phyloP scores from a whole-genome alignment of 2,797 vertebrate genomes.

The Aeoliscus strigatus region DNA sequence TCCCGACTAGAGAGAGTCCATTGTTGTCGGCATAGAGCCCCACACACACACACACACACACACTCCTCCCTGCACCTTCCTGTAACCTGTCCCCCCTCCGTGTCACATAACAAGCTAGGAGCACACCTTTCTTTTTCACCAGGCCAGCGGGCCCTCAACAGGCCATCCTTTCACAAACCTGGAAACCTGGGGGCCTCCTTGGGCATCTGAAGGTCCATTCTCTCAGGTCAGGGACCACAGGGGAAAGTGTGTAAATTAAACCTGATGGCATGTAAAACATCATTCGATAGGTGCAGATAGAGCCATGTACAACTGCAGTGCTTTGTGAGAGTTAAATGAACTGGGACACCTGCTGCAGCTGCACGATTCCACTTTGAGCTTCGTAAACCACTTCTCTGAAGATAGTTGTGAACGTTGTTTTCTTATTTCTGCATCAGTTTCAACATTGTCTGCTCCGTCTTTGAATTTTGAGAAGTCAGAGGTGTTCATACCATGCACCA shows the following conservation, averaged over 20 bases:
- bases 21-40: slow-evolving; percentile 55
- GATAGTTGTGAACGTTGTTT: too few species aligned
- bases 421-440: too few species aligned
- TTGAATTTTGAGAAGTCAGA: too few species aligned
- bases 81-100: slow-evolving; percentile 51
- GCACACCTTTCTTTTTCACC: slow-evolving; percentile 47
- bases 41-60: background rate
- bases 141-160: slow-evolving; percentile 42
- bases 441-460: too few species aligned
- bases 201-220: slow-evolving; percentile 50
- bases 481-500: too few species aligned
- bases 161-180: slow-evolving; percentile 53
- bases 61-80: slow-evolving; percentile 50
- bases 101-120: slow-evolving; percentile 59
- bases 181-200: slow-evolving; percentile 38
- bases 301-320: too few species aligned
- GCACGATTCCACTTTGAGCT: too few species aligned
- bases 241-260: slow-evolving; percentile 62
- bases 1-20: slow-evolving; percentile 57
- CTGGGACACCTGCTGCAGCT: too few species aligned
- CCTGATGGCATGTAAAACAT: slow-evolving; percentile 50
- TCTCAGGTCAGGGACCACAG: slow-evolving; percentile 47
- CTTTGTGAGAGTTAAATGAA: too few species aligned
- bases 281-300: too few species aligned
- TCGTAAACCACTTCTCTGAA: too few species aligned